Evolutionary conservation across 2,113 vertebrate species (phyloP).

Genomic region (Syngnathoides biaculeatus): DNA sequence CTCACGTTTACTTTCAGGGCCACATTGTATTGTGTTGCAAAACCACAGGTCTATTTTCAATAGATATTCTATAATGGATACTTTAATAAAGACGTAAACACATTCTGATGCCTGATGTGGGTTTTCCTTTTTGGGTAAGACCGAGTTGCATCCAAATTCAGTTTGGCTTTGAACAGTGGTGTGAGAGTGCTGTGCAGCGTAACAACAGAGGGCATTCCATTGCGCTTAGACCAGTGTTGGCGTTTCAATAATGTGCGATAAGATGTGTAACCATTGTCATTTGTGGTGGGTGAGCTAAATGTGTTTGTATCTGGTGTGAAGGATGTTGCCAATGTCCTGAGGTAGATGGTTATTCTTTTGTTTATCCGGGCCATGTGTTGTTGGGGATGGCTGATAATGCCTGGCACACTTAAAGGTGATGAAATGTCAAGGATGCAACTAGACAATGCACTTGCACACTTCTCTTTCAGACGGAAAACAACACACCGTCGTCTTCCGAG

Average conservation of each 20-base stretch:
- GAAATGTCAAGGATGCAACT: slow-evolving; percentile 22
- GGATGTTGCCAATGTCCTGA: slow-evolving; percentile 19
- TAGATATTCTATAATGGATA: slow-evolving; percentile 13
- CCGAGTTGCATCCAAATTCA: slow-evolving; percentile 16
- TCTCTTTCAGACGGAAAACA: background rate
- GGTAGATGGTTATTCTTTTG: background rate
- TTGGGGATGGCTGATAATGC: background rate
- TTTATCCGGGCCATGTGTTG: slow-evolving; percentile 12
- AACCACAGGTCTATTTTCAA: background rate
- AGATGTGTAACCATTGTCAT: slow-evolving; percentile 39
- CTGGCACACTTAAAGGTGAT: slow-evolving; percentile 26
- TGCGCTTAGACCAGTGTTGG: slow-evolving; percentile 35
- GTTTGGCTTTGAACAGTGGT: slow-evolving; percentile 5
- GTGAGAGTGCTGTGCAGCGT: slow-evolving; percentile 18
- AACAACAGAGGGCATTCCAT: slow-evolving; percentile 22
- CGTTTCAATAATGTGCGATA: slow-evolving; percentile 41
- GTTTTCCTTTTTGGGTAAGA: slow-evolving; percentile 30
- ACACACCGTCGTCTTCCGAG: background rate
- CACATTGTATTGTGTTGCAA: background rate
- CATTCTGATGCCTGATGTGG: background rate
- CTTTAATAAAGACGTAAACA: background rate
- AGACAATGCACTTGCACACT: background rate
- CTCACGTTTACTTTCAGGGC: background rate
- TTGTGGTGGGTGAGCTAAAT: slow-evolving; percentile 24
- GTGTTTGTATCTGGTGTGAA: slow-evolving; percentile 35